Percentiles rank a stretch among this genome's conserved stretches.
phyloP scores from a whole-genome alignment of 2,888 invertebrate genomes.

The Malacosoma neustria region DNA sequence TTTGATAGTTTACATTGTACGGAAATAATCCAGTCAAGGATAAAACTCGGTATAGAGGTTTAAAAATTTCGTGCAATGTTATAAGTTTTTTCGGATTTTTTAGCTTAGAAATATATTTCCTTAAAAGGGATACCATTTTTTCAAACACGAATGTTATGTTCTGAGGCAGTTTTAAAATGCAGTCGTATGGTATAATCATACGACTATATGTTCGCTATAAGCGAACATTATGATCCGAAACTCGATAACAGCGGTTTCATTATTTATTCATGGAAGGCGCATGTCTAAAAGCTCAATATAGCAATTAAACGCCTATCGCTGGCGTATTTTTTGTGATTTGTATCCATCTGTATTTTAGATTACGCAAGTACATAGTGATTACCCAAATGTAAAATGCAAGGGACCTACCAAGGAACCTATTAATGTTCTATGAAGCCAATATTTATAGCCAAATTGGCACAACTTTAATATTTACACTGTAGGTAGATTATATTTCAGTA shows the following conservation, averaged over 20 bases:
- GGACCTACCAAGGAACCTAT: too few species aligned
- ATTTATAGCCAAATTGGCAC: too few species aligned
- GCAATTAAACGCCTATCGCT: conserved; percentile 17
- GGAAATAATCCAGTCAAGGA: conserved; percentile 33
- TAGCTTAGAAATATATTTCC: conserved; percentile 11
- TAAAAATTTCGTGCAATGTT: conserved; percentile 22
- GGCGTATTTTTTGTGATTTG: conserved; percentile 1
- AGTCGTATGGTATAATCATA: too few species aligned
- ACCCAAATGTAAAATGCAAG: conserved; percentile 9
- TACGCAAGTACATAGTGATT: conserved; percentile 4
- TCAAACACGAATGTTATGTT: too few species aligned
- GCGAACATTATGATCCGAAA: conserved; percentile 7
- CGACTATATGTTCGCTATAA: too few species aligned
- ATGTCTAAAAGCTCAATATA: conserved; percentile 10
- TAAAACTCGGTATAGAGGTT: conserved; percentile 29
- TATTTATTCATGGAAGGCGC: conserved; percentile 17
- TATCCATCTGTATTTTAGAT: neutral
- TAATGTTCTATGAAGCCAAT: too few species aligned
- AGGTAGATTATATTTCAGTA: neutral
- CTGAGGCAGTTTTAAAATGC: too few species aligned
- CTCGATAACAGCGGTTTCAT: conserved; percentile 12
- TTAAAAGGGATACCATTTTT: too few species aligned
- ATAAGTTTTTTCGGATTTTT: conserved; percentile 6
- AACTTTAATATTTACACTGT: neutral
- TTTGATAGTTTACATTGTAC: conserved; percentile 26